A percentile compares a stretch with the other conserved stretches of the same genome.
These are phyloP conservation scores for Brachystomella parvula DNA, from an alignment of 1,140 invertebrate species.

Conservation along the genomic window DNA sequence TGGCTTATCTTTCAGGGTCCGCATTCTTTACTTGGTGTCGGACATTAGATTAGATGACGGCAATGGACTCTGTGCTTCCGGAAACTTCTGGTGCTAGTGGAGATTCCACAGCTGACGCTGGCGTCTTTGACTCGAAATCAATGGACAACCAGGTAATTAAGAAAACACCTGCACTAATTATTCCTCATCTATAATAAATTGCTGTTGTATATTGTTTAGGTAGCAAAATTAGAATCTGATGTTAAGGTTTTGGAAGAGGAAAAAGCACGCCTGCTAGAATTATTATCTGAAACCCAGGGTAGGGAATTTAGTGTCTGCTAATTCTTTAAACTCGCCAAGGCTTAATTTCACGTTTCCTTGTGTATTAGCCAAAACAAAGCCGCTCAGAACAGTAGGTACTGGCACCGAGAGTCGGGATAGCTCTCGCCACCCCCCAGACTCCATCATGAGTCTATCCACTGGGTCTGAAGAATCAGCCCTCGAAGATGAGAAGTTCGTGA, in stretches of 20 bases:
- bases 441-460: constrained; percentile 2
- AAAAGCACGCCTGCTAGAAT: neutral
- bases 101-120: too few species aligned
- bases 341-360: neutral
- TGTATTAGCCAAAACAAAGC: neutral
- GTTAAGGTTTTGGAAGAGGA: neutral
- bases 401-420: neutral
- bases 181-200: too few species aligned
- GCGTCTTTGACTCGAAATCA: too few species aligned
- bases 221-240: neutral
- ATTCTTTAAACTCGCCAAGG: neutral
- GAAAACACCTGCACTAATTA: too few species aligned
- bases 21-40: too few species aligned
- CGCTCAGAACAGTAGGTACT: neutral
- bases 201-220: too few species aligned
- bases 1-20: too few species aligned
- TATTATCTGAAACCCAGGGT: neutral
- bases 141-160: too few species aligned
- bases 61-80: too few species aligned
- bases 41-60: too few species aligned
- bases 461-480: constrained; percentile 3
- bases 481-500: constrained; percentile 1
- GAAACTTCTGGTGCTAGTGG: too few species aligned
- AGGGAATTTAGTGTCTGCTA: neutral
- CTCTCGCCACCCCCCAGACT: neutral